phyloP scores from a whole-genome alignment of 2,113 vertebrate genomes.

The Colius striatus region DNA sequence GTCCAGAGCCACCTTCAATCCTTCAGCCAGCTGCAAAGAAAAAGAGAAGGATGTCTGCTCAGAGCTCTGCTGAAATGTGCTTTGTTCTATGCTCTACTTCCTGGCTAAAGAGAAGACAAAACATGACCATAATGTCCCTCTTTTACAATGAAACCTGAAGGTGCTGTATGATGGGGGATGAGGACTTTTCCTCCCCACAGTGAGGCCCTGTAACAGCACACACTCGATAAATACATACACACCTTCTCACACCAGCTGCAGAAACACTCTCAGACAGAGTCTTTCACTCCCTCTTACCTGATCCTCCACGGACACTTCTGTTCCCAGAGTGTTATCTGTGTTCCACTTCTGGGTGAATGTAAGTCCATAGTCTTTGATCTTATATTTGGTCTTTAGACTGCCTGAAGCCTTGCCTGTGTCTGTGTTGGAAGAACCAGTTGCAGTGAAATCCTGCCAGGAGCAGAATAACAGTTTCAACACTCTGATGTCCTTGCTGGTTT shows the following conservation, averaged over 20 bases:
- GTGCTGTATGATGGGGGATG: not conserved
- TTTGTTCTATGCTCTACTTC: not conserved
- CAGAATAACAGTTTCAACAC: not conserved
- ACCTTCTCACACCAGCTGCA: not conserved
- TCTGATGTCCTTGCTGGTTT: too few species aligned
- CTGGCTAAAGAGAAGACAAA: not conserved
- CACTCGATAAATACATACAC: rapidly evolving
- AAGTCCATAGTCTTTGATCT: conserved; percentile 88
- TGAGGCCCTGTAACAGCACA: not conserved
- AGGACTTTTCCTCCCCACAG: not conserved
- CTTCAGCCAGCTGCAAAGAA: conserved; percentile 86
- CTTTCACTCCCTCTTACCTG: conserved; percentile 79
- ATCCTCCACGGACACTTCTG: conserved; percentile 91
- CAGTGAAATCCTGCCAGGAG: conserved; percentile 87
- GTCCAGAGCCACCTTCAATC: conserved; percentile 91
- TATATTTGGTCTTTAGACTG: conserved; percentile 94
- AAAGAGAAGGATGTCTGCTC: conserved; percentile 34
- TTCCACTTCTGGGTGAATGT: conserved; percentile 96
- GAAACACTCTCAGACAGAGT: not conserved
- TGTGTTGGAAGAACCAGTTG: conserved; percentile 89
- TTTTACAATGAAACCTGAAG: not conserved
- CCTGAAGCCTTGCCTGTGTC: conserved; percentile 94
- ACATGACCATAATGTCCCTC: rapidly evolving
- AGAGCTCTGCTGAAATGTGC: not conserved
- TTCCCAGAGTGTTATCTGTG: conserved; percentile 92